phyloP scores from a whole-genome alignment of 2,113 vertebrate genomes.

The Pelvicachromis taeniatus region DNA sequence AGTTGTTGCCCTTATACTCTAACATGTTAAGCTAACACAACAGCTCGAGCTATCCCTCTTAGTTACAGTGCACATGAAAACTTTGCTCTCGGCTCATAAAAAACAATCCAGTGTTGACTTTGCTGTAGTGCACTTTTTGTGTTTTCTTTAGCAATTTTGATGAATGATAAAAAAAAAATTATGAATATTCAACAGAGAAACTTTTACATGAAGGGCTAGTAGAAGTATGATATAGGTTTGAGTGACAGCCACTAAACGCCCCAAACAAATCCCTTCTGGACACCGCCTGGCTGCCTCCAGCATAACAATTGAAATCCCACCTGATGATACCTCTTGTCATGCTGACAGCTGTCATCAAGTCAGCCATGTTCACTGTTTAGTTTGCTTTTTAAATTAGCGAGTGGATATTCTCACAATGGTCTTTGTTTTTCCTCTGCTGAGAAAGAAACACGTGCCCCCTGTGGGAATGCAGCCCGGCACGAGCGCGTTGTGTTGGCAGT shows the following conservation, averaged over 20 bases:
- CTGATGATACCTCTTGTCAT: constrained; percentile 64
- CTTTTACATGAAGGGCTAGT: constrained; percentile 27
- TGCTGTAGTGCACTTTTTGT: background rate
- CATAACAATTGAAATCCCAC: constrained; percentile 74
- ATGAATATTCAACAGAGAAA: constrained; percentile 45
- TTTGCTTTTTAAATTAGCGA: constrained; percentile 62
- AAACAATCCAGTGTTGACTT: background rate
- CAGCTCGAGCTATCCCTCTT: background rate
- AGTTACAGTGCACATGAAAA: background rate
- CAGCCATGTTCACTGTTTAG: constrained; percentile 57
- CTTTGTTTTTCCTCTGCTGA: constrained; percentile 37
- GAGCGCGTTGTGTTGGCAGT: constrained; percentile 12
- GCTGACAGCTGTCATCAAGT: constrained; percentile 68
- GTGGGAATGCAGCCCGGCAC: constrained; percentile 23
- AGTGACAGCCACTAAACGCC: constrained; percentile 61
- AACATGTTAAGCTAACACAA: background rate
- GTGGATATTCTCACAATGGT: constrained; percentile 42
- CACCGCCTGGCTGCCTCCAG: constrained; percentile 66
- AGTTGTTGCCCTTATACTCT: background rate
- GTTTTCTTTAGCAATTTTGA: background rate
- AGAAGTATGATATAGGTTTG: constrained; percentile 45
- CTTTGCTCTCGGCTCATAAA: background rate
- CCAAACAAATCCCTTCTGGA: constrained; percentile 64
- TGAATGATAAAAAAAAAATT: background rate
- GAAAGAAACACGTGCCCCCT: constrained; percentile 17